Percentiles rank a stretch among this genome's conserved stretches.
phyloP scores from a whole-genome alignment of 1,140 invertebrate genomes.

The Dendrolimus kikuchii region DNA sequence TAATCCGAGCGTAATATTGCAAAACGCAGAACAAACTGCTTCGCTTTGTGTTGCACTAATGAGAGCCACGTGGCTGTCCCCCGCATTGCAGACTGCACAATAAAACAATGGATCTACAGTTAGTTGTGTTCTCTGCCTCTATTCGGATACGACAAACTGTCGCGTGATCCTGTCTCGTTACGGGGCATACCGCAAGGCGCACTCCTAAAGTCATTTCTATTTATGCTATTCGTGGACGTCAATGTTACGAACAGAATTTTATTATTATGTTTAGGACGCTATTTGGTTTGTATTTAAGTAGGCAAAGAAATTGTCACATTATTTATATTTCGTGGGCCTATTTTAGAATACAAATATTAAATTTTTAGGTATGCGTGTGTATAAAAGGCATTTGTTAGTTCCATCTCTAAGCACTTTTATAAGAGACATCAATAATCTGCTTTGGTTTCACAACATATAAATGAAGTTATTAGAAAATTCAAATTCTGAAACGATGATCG shows the following conservation, averaged over 20 bases:
- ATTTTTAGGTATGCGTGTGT: too few species aligned
- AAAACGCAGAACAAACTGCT: conserved; percentile 65
- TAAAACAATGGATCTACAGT: conserved; percentile 60
- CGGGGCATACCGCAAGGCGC: conserved; percentile 31
- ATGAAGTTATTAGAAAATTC: too few species aligned
- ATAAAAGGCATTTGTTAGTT: too few species aligned
- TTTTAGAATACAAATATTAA: too few species aligned
- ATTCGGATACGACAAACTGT: conserved; percentile 59
- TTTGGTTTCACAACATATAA: too few species aligned
- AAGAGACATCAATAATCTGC: too few species aligned
- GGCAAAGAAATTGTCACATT: too few species aligned
- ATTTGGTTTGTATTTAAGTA: too few species aligned
- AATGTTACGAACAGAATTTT: neutral
- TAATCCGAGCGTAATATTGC: conserved; percentile 62
- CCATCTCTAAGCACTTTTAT: too few species aligned
- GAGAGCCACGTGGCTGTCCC: conserved; percentile 68
- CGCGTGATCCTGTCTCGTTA: conserved; percentile 52
- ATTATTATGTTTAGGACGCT: too few species aligned
- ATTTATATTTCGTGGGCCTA: too few species aligned
- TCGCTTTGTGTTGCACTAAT: conserved; percentile 65
- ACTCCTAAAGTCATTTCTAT: conserved; percentile 23
- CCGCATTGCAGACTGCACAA: conserved; percentile 68
- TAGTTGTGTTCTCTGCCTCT: conserved; percentile 54
- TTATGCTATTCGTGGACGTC: conserved; percentile 25
- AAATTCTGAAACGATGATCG: too few species aligned